Evolutionary conservation across 2,797 vertebrate genomes (phyloP).

Genomic region (Sylvia borin): DNA sequence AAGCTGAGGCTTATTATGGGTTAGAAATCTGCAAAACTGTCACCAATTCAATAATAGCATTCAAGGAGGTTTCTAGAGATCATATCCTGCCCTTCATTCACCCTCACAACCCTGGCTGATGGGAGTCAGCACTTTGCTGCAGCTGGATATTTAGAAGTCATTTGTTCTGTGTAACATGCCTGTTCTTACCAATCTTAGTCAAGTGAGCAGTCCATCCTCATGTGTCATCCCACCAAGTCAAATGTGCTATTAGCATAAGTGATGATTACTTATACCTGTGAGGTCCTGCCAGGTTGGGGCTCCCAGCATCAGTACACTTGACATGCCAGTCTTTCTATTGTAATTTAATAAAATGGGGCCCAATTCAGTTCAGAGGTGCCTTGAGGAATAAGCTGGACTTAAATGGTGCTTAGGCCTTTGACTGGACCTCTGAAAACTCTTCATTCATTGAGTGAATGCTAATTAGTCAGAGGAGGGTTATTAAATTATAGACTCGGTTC

Average conservation of each 20-base stretch:
- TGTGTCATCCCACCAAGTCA: conserved; percentile 54
- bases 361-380: conserved; percentile 41
- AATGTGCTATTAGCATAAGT: conserved; percentile 61
- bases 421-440: conserved; percentile 22
- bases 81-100: conserved; percentile 35
- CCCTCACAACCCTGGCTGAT: not conserved
- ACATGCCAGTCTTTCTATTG: not conserved
- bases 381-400: conserved; percentile 29
- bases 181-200: conserved; percentile 59
- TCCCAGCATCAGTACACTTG: conserved; percentile 18
- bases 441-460: not conserved
- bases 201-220: conserved; percentile 52
- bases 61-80: not conserved
- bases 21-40: conserved; percentile 37
- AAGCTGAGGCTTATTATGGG: conserved; percentile 6
- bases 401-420: conserved; percentile 35
- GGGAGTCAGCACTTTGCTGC: conserved; percentile 31
- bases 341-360: conserved; percentile 53
- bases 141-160: conserved; percentile 47
- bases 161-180: conserved; percentile 37
- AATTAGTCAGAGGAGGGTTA: conserved; percentile 1
- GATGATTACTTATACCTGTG: conserved; percentile 54
- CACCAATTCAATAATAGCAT: conserved; percentile 7
- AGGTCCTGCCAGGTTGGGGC: conserved; percentile 48
- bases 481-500: not conserved